phyloP scores from a whole-genome alignment of 2,888 invertebrate genomes.

The Hypsopygia costalis region DNA sequence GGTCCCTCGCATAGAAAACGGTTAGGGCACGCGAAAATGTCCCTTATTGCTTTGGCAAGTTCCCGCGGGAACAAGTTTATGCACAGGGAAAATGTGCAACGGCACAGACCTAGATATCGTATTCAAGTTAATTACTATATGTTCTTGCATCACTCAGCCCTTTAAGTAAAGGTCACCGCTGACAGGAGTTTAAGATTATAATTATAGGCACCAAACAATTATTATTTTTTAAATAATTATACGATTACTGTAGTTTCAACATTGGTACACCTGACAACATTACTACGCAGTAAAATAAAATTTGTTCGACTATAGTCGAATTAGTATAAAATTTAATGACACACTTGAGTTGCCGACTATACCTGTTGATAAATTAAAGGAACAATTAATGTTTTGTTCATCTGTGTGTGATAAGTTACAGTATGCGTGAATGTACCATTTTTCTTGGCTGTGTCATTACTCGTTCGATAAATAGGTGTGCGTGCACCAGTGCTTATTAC shows the following conservation, averaged over 20 bases:
- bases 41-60: too few relatives aligned
- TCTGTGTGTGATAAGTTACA: constrained; percentile 29
- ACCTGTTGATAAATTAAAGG: constrained; percentile 18
- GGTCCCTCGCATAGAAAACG: too few relatives aligned
- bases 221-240: constrained; percentile 35
- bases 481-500: constrained; percentile 30
- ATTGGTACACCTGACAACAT: not conserved
- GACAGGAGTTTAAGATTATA: constrained; percentile 50
- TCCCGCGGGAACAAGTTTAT: too few relatives aligned
- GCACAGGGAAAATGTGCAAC: too few relatives aligned
- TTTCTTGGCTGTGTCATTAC: constrained; percentile 24
- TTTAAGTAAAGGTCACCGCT: constrained; percentile 13
- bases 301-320: not conserved
- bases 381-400: constrained; percentile 42
- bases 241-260: constrained; percentile 6
- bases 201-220: constrained; percentile 25
- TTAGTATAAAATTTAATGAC: constrained; percentile 1
- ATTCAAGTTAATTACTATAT: too few relatives aligned
- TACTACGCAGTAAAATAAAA: not conserved
- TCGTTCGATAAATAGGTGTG: constrained; percentile 40
- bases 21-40: too few relatives aligned
- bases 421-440: constrained; percentile 17
- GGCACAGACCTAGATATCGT: too few relatives aligned
- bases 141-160: too few relatives aligned
- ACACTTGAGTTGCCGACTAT: constrained; percentile 9